Evolutionary conservation across 1,140 invertebrate genomes (phyloP).

Genomic region (Popillia japonica): DNA sequence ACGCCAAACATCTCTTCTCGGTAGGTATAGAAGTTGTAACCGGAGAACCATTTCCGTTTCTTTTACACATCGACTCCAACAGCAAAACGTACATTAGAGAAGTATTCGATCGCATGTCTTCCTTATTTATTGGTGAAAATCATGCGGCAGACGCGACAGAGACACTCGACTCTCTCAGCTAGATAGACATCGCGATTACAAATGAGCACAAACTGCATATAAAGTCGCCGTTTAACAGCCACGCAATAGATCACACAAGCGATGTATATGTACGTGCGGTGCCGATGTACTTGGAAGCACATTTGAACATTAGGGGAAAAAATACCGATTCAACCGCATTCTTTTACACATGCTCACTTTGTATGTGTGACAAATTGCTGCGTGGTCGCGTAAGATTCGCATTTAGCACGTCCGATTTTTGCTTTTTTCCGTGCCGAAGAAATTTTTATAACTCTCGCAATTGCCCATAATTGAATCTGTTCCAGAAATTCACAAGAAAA

Average conservation of each 20-base stretch:
- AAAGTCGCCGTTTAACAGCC: conserved; percentile 43
- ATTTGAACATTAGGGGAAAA: conserved; percentile 42
- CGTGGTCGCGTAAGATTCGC: conserved; percentile 31
- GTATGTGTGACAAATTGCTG: conserved; percentile 45
- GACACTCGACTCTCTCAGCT: conserved; percentile 12
- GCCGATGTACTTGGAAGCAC: not conserved
- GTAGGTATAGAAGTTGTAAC: not conserved
- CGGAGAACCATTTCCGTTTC: not conserved
- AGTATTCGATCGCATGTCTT: conserved; percentile 30
- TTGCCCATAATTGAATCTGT: conserved; percentile 30
- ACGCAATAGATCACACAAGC: conserved; percentile 40
- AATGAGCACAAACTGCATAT: conserved; percentile 45
- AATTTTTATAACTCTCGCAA: conserved; percentile 34
- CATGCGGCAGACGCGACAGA: conserved; percentile 41
- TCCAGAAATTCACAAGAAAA: conserved; percentile 19
- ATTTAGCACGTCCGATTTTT: conserved; percentile 26
- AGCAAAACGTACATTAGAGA: conserved; percentile 30
- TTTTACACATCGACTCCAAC: not conserved
- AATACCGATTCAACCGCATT: conserved; percentile 43
- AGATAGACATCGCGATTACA: conserved; percentile 44
- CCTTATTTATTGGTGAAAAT: conserved; percentile 45
- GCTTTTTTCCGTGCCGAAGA: conserved; percentile 7
- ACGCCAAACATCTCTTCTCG: conserved; percentile 12
- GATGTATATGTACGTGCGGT: not conserved
- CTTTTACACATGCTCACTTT: conserved; percentile 46